Percentiles rank a stretch among this genome's conserved stretches.
Evolutionary conservation across 2,113 vertebrate genomes (phyloP).

Genomic region (Aphyosemion australe): DNA sequence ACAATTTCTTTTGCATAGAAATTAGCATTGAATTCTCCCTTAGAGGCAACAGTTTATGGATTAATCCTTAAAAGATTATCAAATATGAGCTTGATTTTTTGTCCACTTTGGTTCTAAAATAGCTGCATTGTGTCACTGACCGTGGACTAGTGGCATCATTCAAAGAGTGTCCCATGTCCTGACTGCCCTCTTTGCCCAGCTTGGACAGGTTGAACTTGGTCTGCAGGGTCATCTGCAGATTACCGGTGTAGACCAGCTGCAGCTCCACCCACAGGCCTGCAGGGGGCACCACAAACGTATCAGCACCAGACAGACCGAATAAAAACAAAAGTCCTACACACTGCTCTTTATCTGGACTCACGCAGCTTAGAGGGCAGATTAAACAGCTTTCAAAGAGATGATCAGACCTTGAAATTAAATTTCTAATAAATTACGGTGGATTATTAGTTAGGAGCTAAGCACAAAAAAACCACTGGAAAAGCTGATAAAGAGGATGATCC

Average conservation of each 20-base stretch:
- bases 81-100: too few relatives aligned
- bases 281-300: conserved; percentile 26
- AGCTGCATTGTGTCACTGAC: conserved; percentile 58
- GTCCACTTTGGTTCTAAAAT: too few relatives aligned
- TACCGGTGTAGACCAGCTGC: conserved; percentile 85
- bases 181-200: conserved; percentile 83
- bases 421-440: conserved; percentile 52
- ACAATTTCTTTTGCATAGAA: neutral
- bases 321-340: conserved; percentile 14
- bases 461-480: neutral
- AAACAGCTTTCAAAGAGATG: conserved; percentile 53
- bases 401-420: conserved; percentile 52
- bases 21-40: neutral
- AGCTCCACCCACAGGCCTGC: conserved; percentile 89
- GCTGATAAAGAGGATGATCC: conserved; percentile 41
- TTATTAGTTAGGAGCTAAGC: conserved; percentile 19
- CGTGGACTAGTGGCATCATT: conserved; percentile 63
- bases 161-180: conserved; percentile 55
- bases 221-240: conserved; percentile 89
- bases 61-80: neutral
- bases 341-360: conserved; percentile 33
- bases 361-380: conserved; percentile 44
- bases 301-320: conserved; percentile 15
- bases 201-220: conserved; percentile 90
- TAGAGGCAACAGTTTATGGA: neutral